Evolutionary conservation across 2,888 invertebrate genomes (phyloP), one percentile per base, ranked within the genome.

Genomic region (Scaeva pyrastri): DNA sequence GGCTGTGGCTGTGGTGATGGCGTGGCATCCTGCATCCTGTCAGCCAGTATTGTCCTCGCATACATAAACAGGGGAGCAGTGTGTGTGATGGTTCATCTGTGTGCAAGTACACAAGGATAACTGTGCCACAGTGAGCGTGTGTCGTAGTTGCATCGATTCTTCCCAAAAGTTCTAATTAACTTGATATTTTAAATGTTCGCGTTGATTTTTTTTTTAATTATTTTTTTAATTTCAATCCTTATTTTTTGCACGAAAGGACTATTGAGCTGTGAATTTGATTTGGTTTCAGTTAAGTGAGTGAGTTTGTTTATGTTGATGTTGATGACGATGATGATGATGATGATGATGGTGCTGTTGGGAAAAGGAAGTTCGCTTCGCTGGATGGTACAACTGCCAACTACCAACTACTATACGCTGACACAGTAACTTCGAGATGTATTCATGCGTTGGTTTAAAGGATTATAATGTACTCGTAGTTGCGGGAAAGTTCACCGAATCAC

Each of bases 201-300:
- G 31, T 31, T 7, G 5, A 31, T 7, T 31, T 31, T 31, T 31
- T 4, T 8, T 31, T 41, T 62, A 70, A 43, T 55, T 58, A 52
- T 64, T 74, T 39, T 19, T 68, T 50, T 31, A 1, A 14, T 48
- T 36, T 31, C 21, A 5, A 16, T 64, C 45, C 21, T 48, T 66
- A 19, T 50, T 68, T 31, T 73, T 71, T 14, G 62, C 50, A 55
- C 74, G 45, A 74, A 75, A 77, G 77, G 73, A 78, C 83, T 72
- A 86, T 77, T 86, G 70, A 81, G 70, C 81, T 86, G 86, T 86
- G 74, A 86, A 78, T 82, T 82, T 64, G 82, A 86, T 86, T 78
- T 71, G 70, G 77, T 45, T 58, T 48, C 48, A 43, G 19, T 77
- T 68, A 58, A 41, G 52, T 56, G 19, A 48, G 52, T 12, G 12